Percentiles rank a stretch among this genome's conserved stretches.
Evolutionary conservation across 64 coral and sea anemone genomes (phyloP).

Genomic region (Anthopleura sola): DNA sequence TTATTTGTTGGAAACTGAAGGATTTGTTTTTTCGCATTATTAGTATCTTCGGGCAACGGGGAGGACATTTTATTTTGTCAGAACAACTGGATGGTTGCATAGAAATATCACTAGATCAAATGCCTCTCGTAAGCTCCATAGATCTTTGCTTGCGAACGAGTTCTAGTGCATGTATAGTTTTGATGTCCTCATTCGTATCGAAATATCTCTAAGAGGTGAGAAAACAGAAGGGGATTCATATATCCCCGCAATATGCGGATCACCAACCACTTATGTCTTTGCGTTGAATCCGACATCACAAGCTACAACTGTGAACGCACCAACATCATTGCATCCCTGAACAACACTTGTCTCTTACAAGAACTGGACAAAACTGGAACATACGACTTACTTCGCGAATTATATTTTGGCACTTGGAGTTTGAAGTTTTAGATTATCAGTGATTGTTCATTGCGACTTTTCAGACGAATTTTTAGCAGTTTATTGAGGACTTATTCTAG

Average conservation of each 20-base stretch:
- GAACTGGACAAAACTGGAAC: neutral
- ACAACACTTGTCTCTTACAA: no score
- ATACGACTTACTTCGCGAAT: neutral
- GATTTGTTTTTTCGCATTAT: constrained; percentile 32
- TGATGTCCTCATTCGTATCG: constrained; percentile 11
- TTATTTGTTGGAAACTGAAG: constrained; percentile 21
- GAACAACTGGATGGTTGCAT: constrained; percentile 43
- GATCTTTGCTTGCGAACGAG: constrained; percentile 64
- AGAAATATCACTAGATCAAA: constrained; percentile 60
- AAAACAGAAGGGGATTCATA: neutral
- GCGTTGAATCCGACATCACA: no score
- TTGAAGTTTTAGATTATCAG: neutral
- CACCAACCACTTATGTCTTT: neutral
- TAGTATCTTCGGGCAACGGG: constrained; percentile 62
- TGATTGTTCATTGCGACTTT: neutral
- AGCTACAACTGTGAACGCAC: no score
- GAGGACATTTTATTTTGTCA: neutral
- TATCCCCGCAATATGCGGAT: neutral
- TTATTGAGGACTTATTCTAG: neutral
- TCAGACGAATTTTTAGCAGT: neutral
- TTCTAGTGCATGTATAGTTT: neutral
- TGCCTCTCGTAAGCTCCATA: constrained; percentile 55
- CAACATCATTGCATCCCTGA: neutral
- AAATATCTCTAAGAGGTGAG: constrained; percentile 1
- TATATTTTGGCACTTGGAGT: neutral